Percentiles rank a stretch among this genome's conserved stretches.
These are phyloP conservation scores for Rutilus rutilus DNA, from an alignment of 2,113 vertebrate species.

Conservation along the genomic window DNA sequence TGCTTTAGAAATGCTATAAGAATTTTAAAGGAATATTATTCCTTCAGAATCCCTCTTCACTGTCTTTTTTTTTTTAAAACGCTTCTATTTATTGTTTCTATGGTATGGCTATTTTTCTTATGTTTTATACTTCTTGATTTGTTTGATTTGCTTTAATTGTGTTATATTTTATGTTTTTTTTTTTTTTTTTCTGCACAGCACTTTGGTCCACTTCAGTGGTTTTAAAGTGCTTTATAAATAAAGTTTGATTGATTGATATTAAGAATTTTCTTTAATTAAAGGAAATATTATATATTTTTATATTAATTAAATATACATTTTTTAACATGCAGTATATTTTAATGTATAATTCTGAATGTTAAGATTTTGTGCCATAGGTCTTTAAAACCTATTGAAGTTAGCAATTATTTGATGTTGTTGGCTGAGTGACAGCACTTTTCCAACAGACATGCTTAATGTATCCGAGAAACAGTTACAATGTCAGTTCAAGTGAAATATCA, in stretches of 20 bases:
- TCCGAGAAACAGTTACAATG: slow-evolving; percentile 66
- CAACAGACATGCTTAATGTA: slow-evolving; percentile 38
- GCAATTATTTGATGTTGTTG: not conserved
- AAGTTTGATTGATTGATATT: not conserved
- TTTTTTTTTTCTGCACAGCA: too few relatives aligned
- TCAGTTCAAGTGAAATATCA: slow-evolving; percentile 74
- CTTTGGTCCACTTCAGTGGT: too few relatives aligned
- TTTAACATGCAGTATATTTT: not conserved
- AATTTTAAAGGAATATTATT: not conserved
- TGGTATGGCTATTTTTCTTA: too few relatives aligned
- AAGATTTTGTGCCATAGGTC: not conserved
- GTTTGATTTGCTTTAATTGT: not conserved
- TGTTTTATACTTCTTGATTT: not conserved
- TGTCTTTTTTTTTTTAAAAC: too few relatives aligned
- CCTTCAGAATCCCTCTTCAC: too few relatives aligned
- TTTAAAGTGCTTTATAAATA: too few relatives aligned
- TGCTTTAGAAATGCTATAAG: not conserved
- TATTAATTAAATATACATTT: not conserved
- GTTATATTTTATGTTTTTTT: too few relatives aligned
- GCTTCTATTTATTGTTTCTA: too few relatives aligned
- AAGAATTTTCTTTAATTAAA: not conserved
- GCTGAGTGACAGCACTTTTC: not conserved
- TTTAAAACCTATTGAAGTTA: not conserved
- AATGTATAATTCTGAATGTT: not conserved
- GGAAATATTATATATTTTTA: not conserved